A percentile compares a stretch with the other conserved stretches of the same genome.
Conservation (phyloP, 1,140 invertebrate species). For the Leptoteleia sp. region DNA sequence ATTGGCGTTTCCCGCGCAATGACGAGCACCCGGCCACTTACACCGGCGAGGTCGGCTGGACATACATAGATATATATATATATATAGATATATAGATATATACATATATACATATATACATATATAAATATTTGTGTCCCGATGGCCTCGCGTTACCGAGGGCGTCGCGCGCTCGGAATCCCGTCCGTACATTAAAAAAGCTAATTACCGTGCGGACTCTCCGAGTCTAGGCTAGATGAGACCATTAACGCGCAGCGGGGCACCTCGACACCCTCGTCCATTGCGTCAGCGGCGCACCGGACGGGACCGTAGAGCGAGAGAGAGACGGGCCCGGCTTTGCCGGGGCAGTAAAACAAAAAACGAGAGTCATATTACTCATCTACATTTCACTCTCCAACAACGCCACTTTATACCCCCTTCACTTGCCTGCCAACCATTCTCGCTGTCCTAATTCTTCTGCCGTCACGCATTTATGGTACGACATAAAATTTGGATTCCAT, state of each 20-base stretch:
- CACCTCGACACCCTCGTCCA: slow-evolving; percentile 58
- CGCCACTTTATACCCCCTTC: slow-evolving; percentile 62
- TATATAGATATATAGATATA: too few species aligned
- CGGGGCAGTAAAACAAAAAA: slow-evolving; percentile 59
- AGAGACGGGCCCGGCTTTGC: slow-evolving; percentile 29
- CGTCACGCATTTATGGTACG: slow-evolving; percentile 67
- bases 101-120: too few species aligned
- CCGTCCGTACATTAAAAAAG: slow-evolving; percentile 60
- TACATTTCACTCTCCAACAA: slow-evolving; percentile 65
- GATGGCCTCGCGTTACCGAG: slow-evolving; percentile 26
- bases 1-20: slow-evolving; percentile 42
- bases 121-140: slow-evolving; percentile 46
- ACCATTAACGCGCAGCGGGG: slow-evolving; percentile 64
- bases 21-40: slow-evolving; percentile 33
- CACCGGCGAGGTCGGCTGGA: slow-evolving; percentile 31
- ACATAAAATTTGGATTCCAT: slow-evolving; percentile 68
- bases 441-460: slow-evolving; percentile 67
- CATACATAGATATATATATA: too few species aligned
- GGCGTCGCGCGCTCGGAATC: slow-evolving; percentile 28
- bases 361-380: slow-evolving; percentile 66
- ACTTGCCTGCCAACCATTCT: slow-evolving; percentile 59
- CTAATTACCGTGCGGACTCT: slow-evolving; percentile 61
- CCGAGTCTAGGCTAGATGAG: slow-evolving; percentile 64
- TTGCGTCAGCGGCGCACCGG: slow-evolving; percentile 29
- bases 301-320: slow-evolving; percentile 21